A percentile compares a stretch with the other conserved stretches of the same genome.
phyloP scores from a whole-genome alignment of 2,113 vertebrate genomes.

The Ceuthmochares aereus region DNA sequence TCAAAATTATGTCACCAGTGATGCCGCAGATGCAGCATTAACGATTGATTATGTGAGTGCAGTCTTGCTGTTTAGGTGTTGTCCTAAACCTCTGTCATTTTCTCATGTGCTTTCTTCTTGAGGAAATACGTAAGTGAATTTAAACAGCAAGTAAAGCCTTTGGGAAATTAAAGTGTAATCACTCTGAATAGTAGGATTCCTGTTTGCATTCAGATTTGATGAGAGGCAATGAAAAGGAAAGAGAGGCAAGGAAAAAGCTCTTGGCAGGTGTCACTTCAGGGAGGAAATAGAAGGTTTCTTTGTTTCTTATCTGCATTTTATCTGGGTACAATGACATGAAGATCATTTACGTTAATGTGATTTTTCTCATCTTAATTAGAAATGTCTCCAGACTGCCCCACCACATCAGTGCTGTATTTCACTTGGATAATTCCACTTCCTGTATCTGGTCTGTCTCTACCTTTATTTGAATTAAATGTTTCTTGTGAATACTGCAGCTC shows the following conservation, averaged over 20 bases:
- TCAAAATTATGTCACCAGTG: neutral
- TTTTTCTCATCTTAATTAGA: conserved; percentile 33
- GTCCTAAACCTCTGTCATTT: neutral
- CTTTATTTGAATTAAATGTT: conserved; percentile 38
- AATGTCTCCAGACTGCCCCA: neutral
- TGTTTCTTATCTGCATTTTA: neutral
- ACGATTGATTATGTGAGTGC: accelerated
- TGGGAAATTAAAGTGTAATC: neutral
- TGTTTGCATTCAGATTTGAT: neutral
- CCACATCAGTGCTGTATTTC: neutral
- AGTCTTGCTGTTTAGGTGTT: neutral
- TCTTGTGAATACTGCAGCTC: neutral
- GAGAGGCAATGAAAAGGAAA: neutral
- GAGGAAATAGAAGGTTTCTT: neutral
- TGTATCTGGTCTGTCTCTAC: neutral
- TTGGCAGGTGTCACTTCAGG: neutral
- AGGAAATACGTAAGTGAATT: neutral
- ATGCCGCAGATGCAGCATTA: neutral
- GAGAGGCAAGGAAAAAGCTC: neutral
- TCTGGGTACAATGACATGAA: neutral
- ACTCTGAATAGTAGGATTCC: neutral
- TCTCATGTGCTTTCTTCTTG: neutral
- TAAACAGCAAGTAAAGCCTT: neutral
- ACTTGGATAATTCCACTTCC: conserved; percentile 15
- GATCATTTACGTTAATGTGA: neutral